Percentiles rank a stretch among this genome's conserved stretches.
Conservation (phyloP, 2,113 vertebrate species). For the Axis porcinus region DNA sequence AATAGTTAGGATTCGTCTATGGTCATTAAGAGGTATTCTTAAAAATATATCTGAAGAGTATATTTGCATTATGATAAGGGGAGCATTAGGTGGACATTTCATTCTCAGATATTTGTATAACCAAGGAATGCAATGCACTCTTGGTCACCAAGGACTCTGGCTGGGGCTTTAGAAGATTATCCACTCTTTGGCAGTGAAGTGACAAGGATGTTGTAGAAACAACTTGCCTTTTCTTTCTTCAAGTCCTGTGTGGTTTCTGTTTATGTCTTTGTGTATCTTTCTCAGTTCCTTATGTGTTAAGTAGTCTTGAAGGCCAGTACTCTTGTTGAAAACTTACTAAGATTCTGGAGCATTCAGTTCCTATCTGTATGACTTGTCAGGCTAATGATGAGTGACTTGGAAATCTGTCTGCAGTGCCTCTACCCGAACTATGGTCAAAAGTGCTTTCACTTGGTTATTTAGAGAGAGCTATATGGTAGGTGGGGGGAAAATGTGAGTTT, state of each 20-base stretch:
- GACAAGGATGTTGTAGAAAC: neutral
- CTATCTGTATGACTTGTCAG: neutral
- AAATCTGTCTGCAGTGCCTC: neutral
- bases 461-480: conserved; percentile 40
- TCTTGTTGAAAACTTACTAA: neutral
- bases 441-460: conserved; percentile 10
- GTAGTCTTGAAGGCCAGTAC: neutral
- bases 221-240: neutral
- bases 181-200: neutral
- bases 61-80: neutral
- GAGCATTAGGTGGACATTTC: neutral
- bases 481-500: conserved; percentile 51
- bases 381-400: neutral
- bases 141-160: neutral
- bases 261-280: neutral
- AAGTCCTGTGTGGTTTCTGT: neutral
- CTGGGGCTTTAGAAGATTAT: neutral
- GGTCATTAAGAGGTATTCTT: neutral
- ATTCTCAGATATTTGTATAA: neutral
- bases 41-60: neutral
- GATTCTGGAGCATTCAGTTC: neutral
- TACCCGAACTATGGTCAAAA: neutral
- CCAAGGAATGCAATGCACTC: neutral
- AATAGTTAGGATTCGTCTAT: neutral
- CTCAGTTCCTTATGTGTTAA: neutral